These are phyloP conservation scores for Brenthis daphne DNA, from an alignment of 2,888 invertebrate species.

Conservation along the genomic window DNA sequence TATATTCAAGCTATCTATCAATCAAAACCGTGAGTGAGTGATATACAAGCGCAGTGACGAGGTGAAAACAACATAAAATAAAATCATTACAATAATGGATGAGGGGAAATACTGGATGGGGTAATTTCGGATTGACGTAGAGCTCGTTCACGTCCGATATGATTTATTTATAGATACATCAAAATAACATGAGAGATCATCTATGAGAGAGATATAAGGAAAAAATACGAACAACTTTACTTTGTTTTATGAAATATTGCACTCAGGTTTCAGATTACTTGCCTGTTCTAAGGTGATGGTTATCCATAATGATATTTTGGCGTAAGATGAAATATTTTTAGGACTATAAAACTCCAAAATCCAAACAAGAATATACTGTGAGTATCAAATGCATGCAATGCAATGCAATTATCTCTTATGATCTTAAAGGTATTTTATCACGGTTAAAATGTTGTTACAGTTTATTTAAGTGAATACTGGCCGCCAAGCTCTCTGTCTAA, in stretches of 20 bases:
- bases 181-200: not conserved
- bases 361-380: too few relatives aligned
- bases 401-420: too few relatives aligned
- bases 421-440: too few relatives aligned
- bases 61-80: conserved; percentile 22
- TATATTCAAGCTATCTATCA: conserved; percentile 19
- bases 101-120: conserved; percentile 16
- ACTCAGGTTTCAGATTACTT: not conserved
- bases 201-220: conserved; percentile 5
- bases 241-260: not conserved
- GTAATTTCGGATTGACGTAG: conserved; percentile 22
- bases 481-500: too few relatives aligned
- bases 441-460: too few relatives aligned
- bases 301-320: too few relatives aligned
- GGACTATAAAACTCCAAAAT: too few relatives aligned
- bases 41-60: conserved; percentile 18
- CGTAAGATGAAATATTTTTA: too few relatives aligned
- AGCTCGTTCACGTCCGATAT: conserved; percentile 16
- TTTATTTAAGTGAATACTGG: too few relatives aligned
- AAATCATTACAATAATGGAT: conserved; percentile 21
- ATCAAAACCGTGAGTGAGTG: conserved; percentile 7
- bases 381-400: too few relatives aligned
- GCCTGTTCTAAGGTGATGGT: too few relatives aligned
- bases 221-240: conserved; percentile 2
- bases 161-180: conserved; percentile 22